Base-by-base conservation (phyloP, 2,797 vertebrate genomes). In the Corythornis leucogaster region DNA sequence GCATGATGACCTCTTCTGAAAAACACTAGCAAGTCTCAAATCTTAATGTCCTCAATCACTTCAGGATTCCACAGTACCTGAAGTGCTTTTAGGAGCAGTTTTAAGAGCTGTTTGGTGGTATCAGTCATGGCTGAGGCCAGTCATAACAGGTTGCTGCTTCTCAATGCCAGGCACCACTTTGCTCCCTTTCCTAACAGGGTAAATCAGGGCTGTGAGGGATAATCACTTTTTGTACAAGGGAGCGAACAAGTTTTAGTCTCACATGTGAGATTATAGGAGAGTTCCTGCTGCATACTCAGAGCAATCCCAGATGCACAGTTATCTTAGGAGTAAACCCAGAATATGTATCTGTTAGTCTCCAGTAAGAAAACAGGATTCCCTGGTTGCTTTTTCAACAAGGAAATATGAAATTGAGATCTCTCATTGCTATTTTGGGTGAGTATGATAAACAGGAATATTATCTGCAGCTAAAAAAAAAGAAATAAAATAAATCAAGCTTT, bases 381-480 rank as follows among this genome's bases (percentile, higher is more conserved):
- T 58, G 55, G 90, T 40, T 55, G 75, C 74, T 87, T 71, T 63
- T 87, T 91, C 79, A 85, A 78, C 61, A 85, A 79, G 84, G 89
- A 96, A 91, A 84, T 48, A 67, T 9, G 82, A 90, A 95, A 78
- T 76, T 63, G 96, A 92, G 85, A 91, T 48, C 85, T 88, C 50
- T 71, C 80, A 73, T 67, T 90, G 76, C 94, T 86, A 71, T 92
- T 91, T 82, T 80, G 95, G 40, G 81, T 75, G 51, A 82, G 76
- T 18, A 51, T 85, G 76, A 93, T 90, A 95, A 95, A 96, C 57
- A 75, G 93, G 95, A 96, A 97, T 96, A 38, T 33, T 90, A 93
- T 90, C 91, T 96, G 73, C 83, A 91, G 85, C 90, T 93, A 93
- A 97, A 96, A 85, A 67, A 5, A 6, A 40, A 40, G 15, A 40